phyloP scores from a whole-genome alignment of 1,140 invertebrate genomes.

The Pseudomyrmex sp. region DNA sequence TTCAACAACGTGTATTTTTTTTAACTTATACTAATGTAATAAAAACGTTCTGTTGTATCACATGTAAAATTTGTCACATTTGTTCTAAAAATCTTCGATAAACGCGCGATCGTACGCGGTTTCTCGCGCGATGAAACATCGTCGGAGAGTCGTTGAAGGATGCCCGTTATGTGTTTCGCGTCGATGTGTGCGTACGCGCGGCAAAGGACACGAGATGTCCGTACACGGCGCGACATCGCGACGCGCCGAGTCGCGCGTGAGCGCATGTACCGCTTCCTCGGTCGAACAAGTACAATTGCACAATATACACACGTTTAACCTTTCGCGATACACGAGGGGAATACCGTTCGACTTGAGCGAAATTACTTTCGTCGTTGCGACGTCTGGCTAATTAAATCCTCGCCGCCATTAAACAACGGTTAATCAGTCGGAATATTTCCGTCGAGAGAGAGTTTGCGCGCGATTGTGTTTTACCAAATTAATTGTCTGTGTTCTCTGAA shows the following conservation, averaged over 20 bases:
- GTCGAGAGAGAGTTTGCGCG: too few species aligned
- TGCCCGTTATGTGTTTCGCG: constrained; percentile 3
- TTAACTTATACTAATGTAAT: too few species aligned
- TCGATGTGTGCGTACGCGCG: neutral
- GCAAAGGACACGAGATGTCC: constrained; percentile 27
- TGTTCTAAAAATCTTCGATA: too few species aligned
- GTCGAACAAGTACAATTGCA: neutral
- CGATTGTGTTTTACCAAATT: too few species aligned
- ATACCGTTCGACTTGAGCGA: neutral
- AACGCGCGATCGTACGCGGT: too few species aligned
- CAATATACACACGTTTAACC: constrained; percentile 16
- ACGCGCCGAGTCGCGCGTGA: constrained; percentile 11
- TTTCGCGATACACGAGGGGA: neutral
- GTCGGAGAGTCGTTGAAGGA: neutral
- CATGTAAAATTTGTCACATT: too few species aligned
- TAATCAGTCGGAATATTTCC: neutral
- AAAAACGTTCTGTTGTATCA: too few species aligned
- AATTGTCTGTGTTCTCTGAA: too few species aligned
- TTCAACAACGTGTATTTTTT: too few species aligned
- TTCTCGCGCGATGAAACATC: neutral
- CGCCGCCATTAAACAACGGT: neutral
- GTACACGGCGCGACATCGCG: constrained; percentile 41
- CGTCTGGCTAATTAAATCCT: constrained; percentile 7
- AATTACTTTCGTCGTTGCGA: neutral
- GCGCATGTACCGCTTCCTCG: neutral